Conservation (phyloP, 2,113 vertebrate genomes). For the Phaethon lepturus region DNA sequence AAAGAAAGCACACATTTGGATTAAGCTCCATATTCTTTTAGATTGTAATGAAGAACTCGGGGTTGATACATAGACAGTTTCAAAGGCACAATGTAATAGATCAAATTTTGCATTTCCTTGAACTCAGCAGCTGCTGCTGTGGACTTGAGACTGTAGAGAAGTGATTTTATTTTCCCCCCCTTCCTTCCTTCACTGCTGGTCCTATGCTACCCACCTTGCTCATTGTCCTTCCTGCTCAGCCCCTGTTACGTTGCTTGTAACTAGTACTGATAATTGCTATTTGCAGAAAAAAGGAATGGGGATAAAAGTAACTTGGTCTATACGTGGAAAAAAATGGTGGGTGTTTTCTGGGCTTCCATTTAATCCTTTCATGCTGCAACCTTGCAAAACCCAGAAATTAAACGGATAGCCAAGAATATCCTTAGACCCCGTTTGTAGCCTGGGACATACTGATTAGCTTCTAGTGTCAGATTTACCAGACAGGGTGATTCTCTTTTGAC, state of each 20-base stretch:
- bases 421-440: background rate
- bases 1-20: background rate
- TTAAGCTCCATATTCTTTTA: background rate
- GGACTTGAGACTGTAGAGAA: background rate
- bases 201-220: conserved; percentile 70
- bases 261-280: background rate
- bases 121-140: conserved; percentile 14
- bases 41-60: background rate
- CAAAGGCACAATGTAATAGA: background rate
- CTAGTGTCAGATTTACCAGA: background rate
- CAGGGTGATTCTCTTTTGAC: background rate
- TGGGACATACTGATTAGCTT: background rate
- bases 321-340: background rate
- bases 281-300: background rate
- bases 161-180: background rate
- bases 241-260: conserved; percentile 64
- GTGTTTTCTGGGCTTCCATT: background rate
- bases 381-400: background rate
- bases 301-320: background rate
- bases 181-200: conserved; percentile 37
- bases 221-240: conserved; percentile 80
- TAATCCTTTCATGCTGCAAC: background rate
- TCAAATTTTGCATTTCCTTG: conserved; percentile 20
- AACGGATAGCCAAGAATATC: background rate
- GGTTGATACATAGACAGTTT: background rate